These are phyloP conservation scores for Proales similis DNA, from an alignment of 1,140 invertebrate species.

Conservation along the genomic window DNA sequence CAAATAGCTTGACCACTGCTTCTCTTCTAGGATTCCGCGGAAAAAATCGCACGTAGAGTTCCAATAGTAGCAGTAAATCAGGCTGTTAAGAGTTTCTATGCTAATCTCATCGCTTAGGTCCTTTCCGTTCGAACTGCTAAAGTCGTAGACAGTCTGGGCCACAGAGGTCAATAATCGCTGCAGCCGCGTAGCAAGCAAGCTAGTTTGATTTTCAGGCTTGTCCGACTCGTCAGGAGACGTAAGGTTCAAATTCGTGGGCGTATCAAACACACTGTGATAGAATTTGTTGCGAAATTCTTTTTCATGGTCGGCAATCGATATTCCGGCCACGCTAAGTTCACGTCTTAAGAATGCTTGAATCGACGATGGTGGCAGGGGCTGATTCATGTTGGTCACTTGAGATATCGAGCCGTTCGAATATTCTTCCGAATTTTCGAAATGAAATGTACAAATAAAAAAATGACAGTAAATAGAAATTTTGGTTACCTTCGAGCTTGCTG, in stretches of 20 bases:
- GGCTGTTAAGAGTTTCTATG: slow-evolving; percentile 7
- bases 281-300: background rate
- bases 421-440: slow-evolving; percentile 6
- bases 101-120: slow-evolving; percentile 16
- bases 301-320: slow-evolving; percentile 13
- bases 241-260: slow-evolving; percentile 14
- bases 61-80: slow-evolving; percentile 26
- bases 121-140: background rate
- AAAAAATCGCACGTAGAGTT: slow-evolving; percentile 30
- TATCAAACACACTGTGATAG: slow-evolving; percentile 32
- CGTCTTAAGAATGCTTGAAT: slow-evolving; percentile 28
- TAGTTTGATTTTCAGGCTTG: slow-evolving; percentile 25
- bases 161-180: slow-evolving; percentile 6
- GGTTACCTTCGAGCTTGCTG: slow-evolving; percentile 14
- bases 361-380: slow-evolving; percentile 19
- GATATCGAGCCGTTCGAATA: slow-evolving; percentile 9
- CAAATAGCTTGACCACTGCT: slow-evolving; percentile 14
- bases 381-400: slow-evolving; percentile 1
- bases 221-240: slow-evolving; percentile 20
- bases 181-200: background rate
- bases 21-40: background rate
- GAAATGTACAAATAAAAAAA: background rate
- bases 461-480: background rate
- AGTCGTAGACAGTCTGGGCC: slow-evolving; percentile 12
- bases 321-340: background rate